Base-by-base conservation (phyloP, 2,113 vertebrate species). In the Pelecanoides urinatrix region DNA sequence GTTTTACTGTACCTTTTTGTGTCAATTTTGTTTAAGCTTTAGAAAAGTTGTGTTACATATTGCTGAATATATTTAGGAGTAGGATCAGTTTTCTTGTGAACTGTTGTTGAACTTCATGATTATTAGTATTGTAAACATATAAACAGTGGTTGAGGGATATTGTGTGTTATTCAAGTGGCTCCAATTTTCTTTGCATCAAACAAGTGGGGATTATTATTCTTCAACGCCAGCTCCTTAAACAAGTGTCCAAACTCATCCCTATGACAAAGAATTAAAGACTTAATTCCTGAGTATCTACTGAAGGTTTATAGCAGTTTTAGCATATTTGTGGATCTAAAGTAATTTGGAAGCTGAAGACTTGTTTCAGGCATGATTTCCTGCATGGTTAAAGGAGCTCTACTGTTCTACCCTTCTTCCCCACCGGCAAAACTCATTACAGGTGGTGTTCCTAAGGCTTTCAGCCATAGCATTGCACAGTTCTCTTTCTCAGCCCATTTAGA, bases 361-460 rank as follows among this genome's bases (percentile, higher is more conserved):
- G 17, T 86, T 88, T 62, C 27, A 32, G 50, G 10, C 15, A 2
- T 10, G 25, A 26, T 53, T 89, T 74, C 10, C 45, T 70, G 45
- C 0, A 0, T 86, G 49, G 20, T 67, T 74, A 16, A 71, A 45
- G 32, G 30, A 70, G 9, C 34, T 75, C 16, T 70, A 0, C 7
- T 63, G 12, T 38, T 75, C 13, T 71, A 10, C 16, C 7, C 22
- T 29, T 16, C 29, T 52, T 76, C n/a, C 17, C 40, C 23, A 10
- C 22, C 44, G 59, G 58, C 44, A 56, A 38, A 86, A 40, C 44
- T 86, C 47, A 30, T 10, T 45, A 10, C 1, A 23, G 19, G 5
- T 36, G 66, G 27, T 25, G 10, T 45, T 85, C n/a, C 65, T 32
- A 30, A 45, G 50, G 10, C 47, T 79, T 86, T 67, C 44, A 72